Evolutionary conservation across 2,888 invertebrate genomes (phyloP), one percentile per base, ranked within the genome.

Genomic region (Eudemis profundana): DNA sequence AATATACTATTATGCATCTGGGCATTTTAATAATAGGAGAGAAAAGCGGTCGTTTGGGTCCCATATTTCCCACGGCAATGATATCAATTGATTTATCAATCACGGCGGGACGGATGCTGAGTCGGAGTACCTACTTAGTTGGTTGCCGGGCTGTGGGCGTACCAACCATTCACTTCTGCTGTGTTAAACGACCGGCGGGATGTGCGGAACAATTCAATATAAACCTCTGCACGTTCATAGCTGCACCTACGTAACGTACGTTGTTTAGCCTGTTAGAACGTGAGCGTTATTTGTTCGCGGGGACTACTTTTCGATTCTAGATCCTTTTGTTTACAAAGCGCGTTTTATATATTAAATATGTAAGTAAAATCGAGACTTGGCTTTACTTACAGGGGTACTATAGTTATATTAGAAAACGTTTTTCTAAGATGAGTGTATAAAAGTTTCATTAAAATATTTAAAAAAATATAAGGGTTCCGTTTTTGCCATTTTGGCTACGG

Each of bases 21-120:
- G n/a, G n/a, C 1, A 23, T 23, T 23, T 23, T 12, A 15, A 21
- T 21, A 12, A 1, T 14, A 21, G 17, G 64, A 68, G 59, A 68
- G 33, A 71, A 70, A 72, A 72, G 67, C 33, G 57, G 38, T 63
- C 8, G 10, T 17, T n/a, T 15, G 63, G 68, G 70, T 73, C 73
- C 78, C 74, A 78, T 73, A 81, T 78, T 86, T 90, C 91, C 83
- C 90, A 91, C 90, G 89, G 74, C 87, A 90, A 90, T 90, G 76
- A 85, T 85, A 83, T 83, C 81, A 86, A 86, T 87, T 85, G 84
- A 78, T 84, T 87, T 87, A 90, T 90, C 90, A 90, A 90, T 90
- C 89, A 85, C 82, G 69, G 83, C 81, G 79, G 78, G 82, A 83
- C 87, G 90, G 89, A 90, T 89, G 88, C 81, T 75, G 77, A 73